These are phyloP conservation scores for Intellagama lesueurii DNA, from an alignment of 2,797 vertebrate species.

Conservation along the genomic window DNA sequence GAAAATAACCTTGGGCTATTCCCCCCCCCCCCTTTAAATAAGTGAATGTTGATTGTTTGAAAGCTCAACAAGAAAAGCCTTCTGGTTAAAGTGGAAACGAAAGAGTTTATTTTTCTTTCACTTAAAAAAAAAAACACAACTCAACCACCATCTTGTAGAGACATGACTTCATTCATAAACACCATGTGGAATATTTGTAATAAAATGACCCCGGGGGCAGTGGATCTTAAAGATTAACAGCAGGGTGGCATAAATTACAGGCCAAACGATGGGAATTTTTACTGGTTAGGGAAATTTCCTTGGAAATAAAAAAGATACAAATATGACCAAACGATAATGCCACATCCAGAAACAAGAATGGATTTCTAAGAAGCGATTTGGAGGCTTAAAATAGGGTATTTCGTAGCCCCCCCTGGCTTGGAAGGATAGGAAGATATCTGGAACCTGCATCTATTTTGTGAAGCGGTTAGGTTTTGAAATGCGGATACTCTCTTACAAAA, in stretches of 20 bases:
- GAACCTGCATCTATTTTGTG: background rate
- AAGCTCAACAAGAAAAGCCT: constrained; percentile 44
- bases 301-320: background rate
- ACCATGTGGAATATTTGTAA: constrained; percentile 70
- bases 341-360: background rate
- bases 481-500: background rate
- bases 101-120: constrained; percentile 63
- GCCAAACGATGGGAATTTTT: constrained; percentile 39
- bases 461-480: background rate
- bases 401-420: too few relatives aligned
- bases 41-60: constrained; percentile 25
- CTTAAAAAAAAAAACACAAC: constrained; percentile 46
- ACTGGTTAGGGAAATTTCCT: constrained; percentile 39
- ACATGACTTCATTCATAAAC: constrained; percentile 77
- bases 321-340: background rate
- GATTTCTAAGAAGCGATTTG: background rate
- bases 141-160: constrained; percentile 57
- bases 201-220: constrained; percentile 64
- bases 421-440: background rate
- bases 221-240: constrained; percentile 66
- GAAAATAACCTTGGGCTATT: constrained; percentile 67
- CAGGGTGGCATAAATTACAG: constrained; percentile 49
- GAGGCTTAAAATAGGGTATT: background rate
- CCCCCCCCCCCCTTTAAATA: background rate
- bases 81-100: constrained; percentile 61